phyloP scores from a whole-genome alignment of 2,113 vertebrate species.

The Strigops habroptila region DNA sequence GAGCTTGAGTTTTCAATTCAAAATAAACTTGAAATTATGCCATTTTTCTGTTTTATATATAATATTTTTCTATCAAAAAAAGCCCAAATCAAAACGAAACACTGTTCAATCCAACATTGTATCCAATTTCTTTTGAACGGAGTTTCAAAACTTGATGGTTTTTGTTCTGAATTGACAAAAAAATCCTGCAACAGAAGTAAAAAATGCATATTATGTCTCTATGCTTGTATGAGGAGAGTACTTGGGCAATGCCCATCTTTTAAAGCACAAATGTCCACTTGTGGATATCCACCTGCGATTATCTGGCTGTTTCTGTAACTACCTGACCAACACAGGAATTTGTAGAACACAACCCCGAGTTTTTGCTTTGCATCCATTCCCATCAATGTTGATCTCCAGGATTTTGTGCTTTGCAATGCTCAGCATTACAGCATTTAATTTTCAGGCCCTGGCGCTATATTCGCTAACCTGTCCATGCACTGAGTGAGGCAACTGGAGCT shows the following conservation, averaged over 20 bases:
- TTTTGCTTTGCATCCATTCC: not conserved
- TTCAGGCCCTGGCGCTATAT: not conserved
- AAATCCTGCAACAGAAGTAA: not conserved
- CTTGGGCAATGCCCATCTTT: not conserved
- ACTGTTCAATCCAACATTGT: not conserved
- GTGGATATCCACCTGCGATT: not conserved
- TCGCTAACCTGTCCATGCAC: accelerated
- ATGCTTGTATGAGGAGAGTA: not conserved
- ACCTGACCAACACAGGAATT: not conserved
- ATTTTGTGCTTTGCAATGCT: not conserved
- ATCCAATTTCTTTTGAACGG: not conserved
- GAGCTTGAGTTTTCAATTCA: not conserved
- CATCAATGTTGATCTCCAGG: not conserved
- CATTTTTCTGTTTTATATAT: not conserved
- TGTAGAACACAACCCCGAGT: not conserved
- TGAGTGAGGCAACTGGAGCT: not conserved
- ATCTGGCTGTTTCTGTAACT: not conserved
- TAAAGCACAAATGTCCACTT: not conserved
- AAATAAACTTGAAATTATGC: not conserved
- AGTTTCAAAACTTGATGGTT: not conserved
- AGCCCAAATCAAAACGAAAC: slow-evolving; percentile 13
- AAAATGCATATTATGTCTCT: not conserved
- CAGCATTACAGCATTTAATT: not conserved
- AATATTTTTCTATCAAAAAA: not conserved
- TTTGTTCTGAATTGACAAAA: not conserved